These are phyloP conservation scores for Ceryle rudis DNA, from an alignment of 2,797 vertebrate species.

Conservation along the genomic window DNA sequence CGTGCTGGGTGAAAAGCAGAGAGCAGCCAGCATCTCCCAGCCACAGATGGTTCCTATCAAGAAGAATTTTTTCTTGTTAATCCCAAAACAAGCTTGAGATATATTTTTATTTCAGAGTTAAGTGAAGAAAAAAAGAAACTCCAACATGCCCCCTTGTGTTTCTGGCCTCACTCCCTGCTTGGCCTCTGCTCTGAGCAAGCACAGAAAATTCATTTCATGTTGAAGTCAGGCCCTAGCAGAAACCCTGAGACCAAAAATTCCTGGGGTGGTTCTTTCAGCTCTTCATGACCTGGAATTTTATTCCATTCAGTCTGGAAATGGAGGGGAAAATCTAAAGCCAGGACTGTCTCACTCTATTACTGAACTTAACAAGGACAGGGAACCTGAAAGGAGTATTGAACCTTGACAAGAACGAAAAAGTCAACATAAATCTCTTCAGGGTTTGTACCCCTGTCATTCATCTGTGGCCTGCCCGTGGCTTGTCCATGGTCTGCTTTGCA, in stretches of 20 bases:
- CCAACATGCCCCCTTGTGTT: background rate
- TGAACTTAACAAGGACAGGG: background rate
- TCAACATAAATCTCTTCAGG: background rate
- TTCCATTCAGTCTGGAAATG: background rate
- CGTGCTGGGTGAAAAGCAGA: background rate
- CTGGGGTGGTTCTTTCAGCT: background rate
- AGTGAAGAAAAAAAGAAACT: conserved; percentile 14
- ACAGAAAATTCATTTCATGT: background rate
- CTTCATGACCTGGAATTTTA: background rate
- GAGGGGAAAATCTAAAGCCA: background rate
- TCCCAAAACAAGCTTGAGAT: conserved; percentile 41
- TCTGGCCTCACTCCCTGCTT: background rate
- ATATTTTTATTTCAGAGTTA: conserved; percentile 42
- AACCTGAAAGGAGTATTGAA: background rate
- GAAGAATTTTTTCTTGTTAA: conserved; percentile 11
- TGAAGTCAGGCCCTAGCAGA: background rate
- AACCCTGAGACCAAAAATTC: background rate
- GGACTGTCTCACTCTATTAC: background rate
- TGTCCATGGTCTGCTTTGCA: background rate
- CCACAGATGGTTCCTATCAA: conserved; percentile 69
- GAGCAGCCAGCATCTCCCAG: background rate
- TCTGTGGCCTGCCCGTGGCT: background rate
- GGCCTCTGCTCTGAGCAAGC: conserved; percentile 4
- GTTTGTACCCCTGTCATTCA: background rate
- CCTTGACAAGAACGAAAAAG: background rate